Percentiles rank a stretch among this genome's conserved stretches.
These are phyloP conservation scores for Syrrhaptes paradoxus DNA, from an alignment of 2,113 vertebrate genomes.

Conservation along the genomic window DNA sequence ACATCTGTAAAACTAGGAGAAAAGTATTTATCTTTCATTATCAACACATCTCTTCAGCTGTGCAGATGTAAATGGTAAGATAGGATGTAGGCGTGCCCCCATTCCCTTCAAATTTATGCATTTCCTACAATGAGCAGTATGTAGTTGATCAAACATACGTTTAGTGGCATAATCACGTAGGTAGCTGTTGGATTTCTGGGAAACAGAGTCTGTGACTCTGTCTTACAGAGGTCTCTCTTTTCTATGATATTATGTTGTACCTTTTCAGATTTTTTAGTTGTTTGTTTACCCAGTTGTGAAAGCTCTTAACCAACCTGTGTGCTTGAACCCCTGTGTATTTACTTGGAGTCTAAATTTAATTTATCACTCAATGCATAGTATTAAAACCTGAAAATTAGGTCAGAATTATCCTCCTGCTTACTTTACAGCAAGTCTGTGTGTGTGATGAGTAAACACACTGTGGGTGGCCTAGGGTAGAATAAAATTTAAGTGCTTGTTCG, in stretches of 20 bases:
- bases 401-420: conserved; percentile 26
- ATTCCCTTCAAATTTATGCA: neutral
- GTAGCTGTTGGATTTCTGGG: neutral
- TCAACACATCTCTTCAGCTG: neutral
- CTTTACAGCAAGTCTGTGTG: conserved; percentile 40
- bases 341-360: conserved; percentile 18
- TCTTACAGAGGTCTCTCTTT: neutral
- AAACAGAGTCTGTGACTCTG: neutral
- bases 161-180: neutral
- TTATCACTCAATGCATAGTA: neutral
- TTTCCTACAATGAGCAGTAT: neutral
- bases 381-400: conserved; percentile 40
- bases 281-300: neutral
- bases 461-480: conserved; percentile 60
- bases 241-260: neutral
- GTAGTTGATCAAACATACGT: neutral
- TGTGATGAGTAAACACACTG: conserved; percentile 51
- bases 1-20: neutral
- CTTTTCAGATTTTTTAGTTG: neutral
- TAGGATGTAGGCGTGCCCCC: too few relatives aligned
- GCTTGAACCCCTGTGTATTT: neutral
- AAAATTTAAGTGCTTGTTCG: conserved; percentile 31
- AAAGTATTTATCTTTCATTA: neutral
- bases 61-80: neutral
- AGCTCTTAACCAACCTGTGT: neutral